Percentiles rank a stretch among this genome's conserved stretches.
Conservation (phyloP, 2,113 vertebrate species). For the Circaetus gallicus region DNA sequence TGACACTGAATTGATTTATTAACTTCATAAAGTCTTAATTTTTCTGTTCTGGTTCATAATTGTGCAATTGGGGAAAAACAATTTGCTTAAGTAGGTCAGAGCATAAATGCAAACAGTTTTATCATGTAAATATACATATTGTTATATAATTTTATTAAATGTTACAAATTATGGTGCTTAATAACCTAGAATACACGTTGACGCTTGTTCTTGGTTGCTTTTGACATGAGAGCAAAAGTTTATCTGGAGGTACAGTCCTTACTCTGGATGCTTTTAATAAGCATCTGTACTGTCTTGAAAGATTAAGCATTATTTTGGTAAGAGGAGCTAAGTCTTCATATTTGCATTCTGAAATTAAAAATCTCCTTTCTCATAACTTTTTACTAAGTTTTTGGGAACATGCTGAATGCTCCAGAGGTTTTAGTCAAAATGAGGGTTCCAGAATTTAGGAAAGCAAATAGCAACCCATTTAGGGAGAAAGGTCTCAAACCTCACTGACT, state of each 20-base stretch:
- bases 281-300: neutral
- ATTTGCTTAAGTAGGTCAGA: constrained; percentile 34
- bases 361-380: neutral
- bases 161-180: neutral
- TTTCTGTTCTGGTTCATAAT: constrained; percentile 52
- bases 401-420: neutral
- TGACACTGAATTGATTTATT: constrained; percentile 37
- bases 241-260: neutral
- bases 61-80: constrained; percentile 17
- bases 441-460: neutral
- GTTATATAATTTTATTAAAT: neutral
- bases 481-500: neutral
- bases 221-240: neutral
- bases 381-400: neutral
- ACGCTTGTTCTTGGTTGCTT: neutral
- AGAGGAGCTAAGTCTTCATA: neutral
- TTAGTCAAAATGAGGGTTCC: neutral
- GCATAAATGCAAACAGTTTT: constrained; percentile 26
- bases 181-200: neutral
- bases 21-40: constrained; percentile 34
- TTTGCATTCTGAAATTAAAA: neutral
- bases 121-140: neutral
- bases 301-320: neutral
- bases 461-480: neutral
- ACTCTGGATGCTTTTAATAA: neutral